These are phyloP conservation scores for Diogma glabrata DNA, from an alignment of 2,888 invertebrate species.

Conservation along the genomic window DNA sequence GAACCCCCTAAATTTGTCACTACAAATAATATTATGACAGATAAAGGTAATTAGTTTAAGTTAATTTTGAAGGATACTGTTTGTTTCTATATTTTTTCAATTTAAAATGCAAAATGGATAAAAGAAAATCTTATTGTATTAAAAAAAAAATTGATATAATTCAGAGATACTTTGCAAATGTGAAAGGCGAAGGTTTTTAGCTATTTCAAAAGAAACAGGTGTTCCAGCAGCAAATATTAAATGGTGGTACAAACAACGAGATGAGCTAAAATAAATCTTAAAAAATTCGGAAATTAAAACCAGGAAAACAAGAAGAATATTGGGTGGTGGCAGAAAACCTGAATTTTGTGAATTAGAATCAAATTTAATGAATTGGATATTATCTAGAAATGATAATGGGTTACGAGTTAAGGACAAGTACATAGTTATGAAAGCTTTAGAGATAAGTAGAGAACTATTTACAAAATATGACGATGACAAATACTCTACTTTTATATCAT, in stretches of 20 bases:
- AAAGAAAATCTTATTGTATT: slow-evolving; percentile 7
- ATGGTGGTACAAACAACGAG: slow-evolving; percentile 7
- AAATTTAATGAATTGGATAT: not conserved
- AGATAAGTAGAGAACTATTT: not conserved
- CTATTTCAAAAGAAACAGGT: not conserved
- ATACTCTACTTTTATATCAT: not conserved
- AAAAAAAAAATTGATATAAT: slow-evolving; percentile 9
- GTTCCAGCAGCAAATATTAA: slow-evolving; percentile 7
- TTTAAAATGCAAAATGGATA: too few relatives aligned
- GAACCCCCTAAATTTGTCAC: too few relatives aligned
- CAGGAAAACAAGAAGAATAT: slow-evolving; percentile 1
- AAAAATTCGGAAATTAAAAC: slow-evolving; percentile 1
- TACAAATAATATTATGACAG: too few relatives aligned
- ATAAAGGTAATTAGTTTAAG: too few relatives aligned
- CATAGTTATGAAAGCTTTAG: not conserved
- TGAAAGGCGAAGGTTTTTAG: not conserved
- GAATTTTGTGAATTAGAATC: not conserved
- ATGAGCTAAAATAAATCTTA: not conserved
- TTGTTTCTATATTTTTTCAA: too few relatives aligned
- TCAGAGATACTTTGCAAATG: slow-evolving; percentile 6
- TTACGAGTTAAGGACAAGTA: slow-evolving; percentile 2
- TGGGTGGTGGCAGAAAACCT: not conserved
- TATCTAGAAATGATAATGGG: not conserved
- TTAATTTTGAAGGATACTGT: too few relatives aligned
- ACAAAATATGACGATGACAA: not conserved